phyloP scores from a whole-genome alignment of 23 tunicate species.

The Oikopleura albicans region DNA sequence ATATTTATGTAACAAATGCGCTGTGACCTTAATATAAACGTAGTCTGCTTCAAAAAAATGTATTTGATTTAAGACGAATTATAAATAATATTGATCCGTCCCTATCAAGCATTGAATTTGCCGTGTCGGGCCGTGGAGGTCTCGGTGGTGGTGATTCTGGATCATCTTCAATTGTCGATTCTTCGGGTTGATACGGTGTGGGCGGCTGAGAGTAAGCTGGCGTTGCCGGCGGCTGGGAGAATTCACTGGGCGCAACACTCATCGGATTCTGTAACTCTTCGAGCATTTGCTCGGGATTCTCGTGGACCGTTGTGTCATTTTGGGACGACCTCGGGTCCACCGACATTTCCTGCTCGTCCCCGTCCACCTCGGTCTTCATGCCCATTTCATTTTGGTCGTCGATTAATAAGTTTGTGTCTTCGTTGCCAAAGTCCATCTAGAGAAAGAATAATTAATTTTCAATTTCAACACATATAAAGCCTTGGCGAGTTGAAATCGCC shows the following conservation, averaged over 20 bases:
- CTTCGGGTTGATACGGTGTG: background rate
- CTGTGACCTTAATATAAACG: too few species aligned
- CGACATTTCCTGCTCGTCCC: background rate
- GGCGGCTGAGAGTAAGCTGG: background rate
- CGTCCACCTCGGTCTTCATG: background rate
- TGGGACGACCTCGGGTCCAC: background rate
- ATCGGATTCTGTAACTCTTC: background rate
- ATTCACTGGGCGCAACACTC: background rate
- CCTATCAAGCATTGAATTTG: background rate
- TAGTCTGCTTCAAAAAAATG: too few species aligned
- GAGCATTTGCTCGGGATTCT: background rate
- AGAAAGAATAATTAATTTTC: too few species aligned
- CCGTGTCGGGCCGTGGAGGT: background rate
- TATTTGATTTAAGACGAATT: too few species aligned
- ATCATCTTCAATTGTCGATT: background rate
- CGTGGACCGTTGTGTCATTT: background rate
- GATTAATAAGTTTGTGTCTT: background rate
- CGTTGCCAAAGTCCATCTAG: background rate
- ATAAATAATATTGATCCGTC: too few species aligned
- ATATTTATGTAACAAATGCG: too few species aligned
- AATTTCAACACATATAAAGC: too few species aligned
- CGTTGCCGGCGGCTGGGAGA: background rate
- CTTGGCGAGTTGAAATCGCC: too few species aligned
- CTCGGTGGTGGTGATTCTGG: conserved; percentile 3
- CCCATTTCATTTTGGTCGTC: conserved; percentile 1